Conservation (phyloP, 2,888 invertebrate species). For the Drosophila subquinaria region DNA sequence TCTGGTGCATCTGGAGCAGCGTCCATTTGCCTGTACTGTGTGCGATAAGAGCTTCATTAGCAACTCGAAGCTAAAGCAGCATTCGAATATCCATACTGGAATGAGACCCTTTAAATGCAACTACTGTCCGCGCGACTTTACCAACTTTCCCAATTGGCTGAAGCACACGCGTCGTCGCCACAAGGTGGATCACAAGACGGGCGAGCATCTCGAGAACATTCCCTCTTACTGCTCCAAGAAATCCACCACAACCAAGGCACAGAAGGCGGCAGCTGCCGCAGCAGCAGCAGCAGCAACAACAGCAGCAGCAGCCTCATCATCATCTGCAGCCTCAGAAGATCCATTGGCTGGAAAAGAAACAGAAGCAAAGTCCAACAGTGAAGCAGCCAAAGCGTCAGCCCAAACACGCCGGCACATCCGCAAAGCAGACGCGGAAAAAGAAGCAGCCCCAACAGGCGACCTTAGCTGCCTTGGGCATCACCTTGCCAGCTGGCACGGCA, state of each 20-base stretch:
- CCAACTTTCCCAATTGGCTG: slow-evolving; percentile 88
- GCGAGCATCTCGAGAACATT: slow-evolving; percentile 84
- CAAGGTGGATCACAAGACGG: slow-evolving; percentile 86
- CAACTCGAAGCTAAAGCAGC: slow-evolving; percentile 87
- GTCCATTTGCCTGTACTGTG: slow-evolving; percentile 87
- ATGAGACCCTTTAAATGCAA: slow-evolving; percentile 87
- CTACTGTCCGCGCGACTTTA: slow-evolving; percentile 87
- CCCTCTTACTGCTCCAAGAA: slow-evolving; percentile 85
- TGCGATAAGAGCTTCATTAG: slow-evolving; percentile 88
- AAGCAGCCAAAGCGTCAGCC: slow-evolving; percentile 22
- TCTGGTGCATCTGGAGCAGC: slow-evolving; percentile 86
- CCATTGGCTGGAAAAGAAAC: slow-evolving; percentile 5
- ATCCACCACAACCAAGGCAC: slow-evolving; percentile 75
- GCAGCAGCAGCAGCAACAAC: slow-evolving; percentile 63
- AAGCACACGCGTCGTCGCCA: slow-evolving; percentile 88
- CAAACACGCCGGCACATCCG: slow-evolving; percentile 45
- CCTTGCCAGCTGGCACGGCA: slow-evolving; percentile 67
- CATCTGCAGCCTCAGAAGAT: slow-evolving; percentile 18
- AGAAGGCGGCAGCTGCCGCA: slow-evolving; percentile 67
- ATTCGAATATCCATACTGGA: slow-evolving; percentile 87
- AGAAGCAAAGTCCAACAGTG: slow-evolving; percentile 13
- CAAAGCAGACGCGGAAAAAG: slow-evolving; percentile 65
- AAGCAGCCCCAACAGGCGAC: slow-evolving; percentile 75
- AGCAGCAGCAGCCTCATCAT: slow-evolving; percentile 26
- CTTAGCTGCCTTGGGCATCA: slow-evolving; percentile 72